Conservation (phyloP, 2,888 invertebrate species). For the Minunthozetes semirufus region DNA sequence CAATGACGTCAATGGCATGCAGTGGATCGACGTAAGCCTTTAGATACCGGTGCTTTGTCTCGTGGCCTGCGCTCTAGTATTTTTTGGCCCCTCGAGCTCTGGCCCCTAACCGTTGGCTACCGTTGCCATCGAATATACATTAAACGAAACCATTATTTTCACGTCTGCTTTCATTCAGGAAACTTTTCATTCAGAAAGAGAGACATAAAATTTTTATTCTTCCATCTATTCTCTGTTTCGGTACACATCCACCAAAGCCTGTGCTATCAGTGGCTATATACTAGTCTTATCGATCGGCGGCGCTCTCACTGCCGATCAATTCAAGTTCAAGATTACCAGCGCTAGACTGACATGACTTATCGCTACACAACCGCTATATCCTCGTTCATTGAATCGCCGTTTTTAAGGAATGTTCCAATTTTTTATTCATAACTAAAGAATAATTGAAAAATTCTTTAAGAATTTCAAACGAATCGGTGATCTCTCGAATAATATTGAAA, state of each 20-base stretch:
- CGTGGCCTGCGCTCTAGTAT: background rate
- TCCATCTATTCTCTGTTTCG: background rate
- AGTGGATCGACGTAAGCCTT: slow-evolving; percentile 5
- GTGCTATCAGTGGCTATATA: background rate
- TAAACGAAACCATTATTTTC: background rate
- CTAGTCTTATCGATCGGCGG: background rate
- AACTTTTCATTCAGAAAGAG: slow-evolving; percentile 19
- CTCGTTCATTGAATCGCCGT: too few relatives aligned
- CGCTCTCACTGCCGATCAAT: background rate
- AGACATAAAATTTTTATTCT: background rate
- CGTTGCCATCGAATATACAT: background rate
- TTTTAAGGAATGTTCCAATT: too few relatives aligned
- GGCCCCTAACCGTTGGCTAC: background rate
- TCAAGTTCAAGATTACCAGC: slow-evolving; percentile 2
- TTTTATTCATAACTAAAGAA: too few relatives aligned
- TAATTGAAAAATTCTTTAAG: too few relatives aligned
- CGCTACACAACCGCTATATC: background rate
- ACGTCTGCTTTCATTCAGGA: slow-evolving; percentile 18
- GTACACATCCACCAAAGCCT: background rate
- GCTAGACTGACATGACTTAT: slow-evolving; percentile 14
- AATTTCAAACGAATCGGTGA: too few relatives aligned
- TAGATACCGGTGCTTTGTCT: background rate
- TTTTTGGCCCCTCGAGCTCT: background rate
- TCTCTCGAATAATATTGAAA: too few relatives aligned
- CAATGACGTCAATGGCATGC: background rate